A percentile compares a stretch with the other conserved stretches of the same genome.
Conservation (phyloP, 2,888 invertebrate genomes). For the Nemapogon koenigi region DNA sequence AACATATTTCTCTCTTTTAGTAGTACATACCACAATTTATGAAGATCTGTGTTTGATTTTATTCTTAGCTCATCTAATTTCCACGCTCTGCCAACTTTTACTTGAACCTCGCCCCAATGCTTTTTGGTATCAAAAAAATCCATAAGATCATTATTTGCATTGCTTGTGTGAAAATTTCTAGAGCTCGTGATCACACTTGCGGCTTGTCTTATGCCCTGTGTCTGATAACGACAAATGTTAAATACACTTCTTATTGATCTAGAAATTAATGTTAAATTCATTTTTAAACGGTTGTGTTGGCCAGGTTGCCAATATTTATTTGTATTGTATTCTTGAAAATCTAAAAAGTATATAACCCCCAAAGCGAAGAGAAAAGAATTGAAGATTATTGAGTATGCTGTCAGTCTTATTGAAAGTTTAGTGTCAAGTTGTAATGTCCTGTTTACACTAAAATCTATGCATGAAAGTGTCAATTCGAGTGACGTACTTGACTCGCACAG, state of each 20-base stretch:
- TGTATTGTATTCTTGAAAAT: too few relatives aligned
- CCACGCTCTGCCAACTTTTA: conserved; percentile 89
- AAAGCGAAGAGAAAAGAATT: too few relatives aligned
- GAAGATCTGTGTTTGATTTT: conserved; percentile 94
- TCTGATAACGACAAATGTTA: conserved; percentile 3
- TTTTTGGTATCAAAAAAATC: conserved; percentile 90
- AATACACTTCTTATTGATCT: conserved; percentile 8
- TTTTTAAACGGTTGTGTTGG: too few relatives aligned
- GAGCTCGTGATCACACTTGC: neutral
- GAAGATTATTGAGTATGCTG: too few relatives aligned
- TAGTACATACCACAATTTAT: conserved; percentile 92
- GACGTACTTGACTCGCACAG: too few relatives aligned
- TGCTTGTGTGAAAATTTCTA: conserved; percentile 42
- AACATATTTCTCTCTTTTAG: conserved; percentile 98
- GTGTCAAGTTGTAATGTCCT: too few relatives aligned
- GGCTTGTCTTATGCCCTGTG: conserved; percentile 11
- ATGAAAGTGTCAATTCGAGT: too few relatives aligned
- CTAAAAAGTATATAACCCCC: too few relatives aligned
- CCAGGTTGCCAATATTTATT: too few relatives aligned
- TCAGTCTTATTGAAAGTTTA: too few relatives aligned
- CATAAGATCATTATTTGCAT: conserved; percentile 65
- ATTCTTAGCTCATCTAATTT: conserved; percentile 87
- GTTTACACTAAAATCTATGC: too few relatives aligned
- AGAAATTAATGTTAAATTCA: conserved; percentile 6
- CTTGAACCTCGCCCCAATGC: conserved; percentile 79